These are phyloP conservation scores for Dreissena rostriformis DNA, from an alignment of 1,140 invertebrate genomes.

Conservation along the genomic window DNA sequence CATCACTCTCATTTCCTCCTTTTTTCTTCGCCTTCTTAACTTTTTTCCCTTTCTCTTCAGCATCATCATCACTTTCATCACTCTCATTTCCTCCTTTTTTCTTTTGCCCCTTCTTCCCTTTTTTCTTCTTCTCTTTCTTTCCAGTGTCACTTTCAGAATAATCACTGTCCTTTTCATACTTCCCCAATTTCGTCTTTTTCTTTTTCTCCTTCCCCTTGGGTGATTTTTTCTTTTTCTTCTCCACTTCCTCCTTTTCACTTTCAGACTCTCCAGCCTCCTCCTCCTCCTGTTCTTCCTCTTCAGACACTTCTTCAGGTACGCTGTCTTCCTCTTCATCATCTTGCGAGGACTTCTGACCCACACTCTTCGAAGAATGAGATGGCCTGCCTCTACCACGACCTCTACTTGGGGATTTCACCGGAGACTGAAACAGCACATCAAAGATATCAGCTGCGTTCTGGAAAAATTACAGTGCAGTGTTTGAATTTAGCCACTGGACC, in stretches of 20 bases:
- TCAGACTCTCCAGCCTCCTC: conserved; percentile 14
- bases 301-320: conserved; percentile 1
- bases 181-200: conserved; percentile 15
- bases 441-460: too few relatives aligned
- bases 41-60: conserved; percentile 21
- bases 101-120: conserved; percentile 33
- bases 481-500: too few relatives aligned
- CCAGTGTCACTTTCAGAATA: not conserved
- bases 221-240: conserved; percentile 13
- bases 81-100: conserved; percentile 27
- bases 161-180: conserved; percentile 19
- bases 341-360: not conserved
- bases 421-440: not conserved
- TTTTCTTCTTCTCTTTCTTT: conserved; percentile 28
- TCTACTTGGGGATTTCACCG: conserved; percentile 6
- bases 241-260: conserved; percentile 14
- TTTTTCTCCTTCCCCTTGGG: not conserved
- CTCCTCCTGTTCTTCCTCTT: conserved; percentile 4
- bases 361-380: not conserved
- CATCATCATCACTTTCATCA: conserved; percentile 1
- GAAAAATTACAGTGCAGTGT: too few relatives aligned
- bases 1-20: conserved; percentile 18
- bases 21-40: conserved; percentile 43
- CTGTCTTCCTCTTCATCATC: not conserved
- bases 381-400: conserved; percentile 6